Base-by-base conservation (phyloP, 1,140 invertebrate genomes). In the Phenacoccus solenopsis region DNA sequence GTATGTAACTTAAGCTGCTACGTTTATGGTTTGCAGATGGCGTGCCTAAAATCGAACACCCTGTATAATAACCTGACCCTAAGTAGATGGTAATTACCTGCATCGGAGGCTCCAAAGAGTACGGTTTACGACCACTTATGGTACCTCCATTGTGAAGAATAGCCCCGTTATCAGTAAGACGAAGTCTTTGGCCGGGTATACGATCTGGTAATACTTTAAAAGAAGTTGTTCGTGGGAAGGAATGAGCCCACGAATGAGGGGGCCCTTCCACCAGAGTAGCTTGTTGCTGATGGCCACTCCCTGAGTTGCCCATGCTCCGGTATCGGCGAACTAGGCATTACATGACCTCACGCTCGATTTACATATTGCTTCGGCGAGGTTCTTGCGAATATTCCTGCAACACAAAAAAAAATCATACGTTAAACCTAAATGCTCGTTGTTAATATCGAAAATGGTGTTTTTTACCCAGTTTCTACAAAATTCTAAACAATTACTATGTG, bases 101-200 rank as follows among this genome's bases (percentile, higher is more conserved):
- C 20, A 69, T 68, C 27, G 75, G 75, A 61, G 76, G 73, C 61
- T 76, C 75, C 57, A 76, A 75, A 20, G 76, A 75, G 24, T 76
- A 74, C 7, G 76, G 76, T 72, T 81, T 78, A 16, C 86, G 78
- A 1, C 87, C 88, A 72, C 85, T 87, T 74, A 91, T 87, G 70
- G 90, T 91, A 13, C 89, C 90, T 7, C 88, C 88, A 13, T 86
- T 86, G 70, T 89, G 88, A 32, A 91, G 79, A 73, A 90, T 89
- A 72, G 84, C 85, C 22, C 89, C 90, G 80, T 92, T 91, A 76
- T 89, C 84, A 7, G 89, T 91, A 64, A 84, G 83, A 35, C 88
- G 82, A 30, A 91, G 78, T 49, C 84, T 81, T 71, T 81, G 81
- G 30, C 81, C 81, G 16, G 85, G 83, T 4, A 82, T 80, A 69